phyloP scores from a whole-genome alignment of 2,797 vertebrate genomes.

The Pempheris klunzingeri region DNA sequence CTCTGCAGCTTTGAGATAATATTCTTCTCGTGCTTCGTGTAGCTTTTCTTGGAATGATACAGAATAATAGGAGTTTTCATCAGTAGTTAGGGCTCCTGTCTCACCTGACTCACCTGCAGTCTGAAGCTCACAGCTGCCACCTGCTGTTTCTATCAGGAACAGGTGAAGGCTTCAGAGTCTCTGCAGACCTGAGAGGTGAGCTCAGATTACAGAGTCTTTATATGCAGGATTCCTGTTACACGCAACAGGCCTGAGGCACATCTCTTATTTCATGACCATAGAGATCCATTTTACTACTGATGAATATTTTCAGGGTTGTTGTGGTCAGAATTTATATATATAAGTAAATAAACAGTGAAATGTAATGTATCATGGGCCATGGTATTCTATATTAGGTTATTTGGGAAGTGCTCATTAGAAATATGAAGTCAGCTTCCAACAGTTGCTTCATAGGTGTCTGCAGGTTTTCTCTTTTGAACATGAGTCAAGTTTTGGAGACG shows the following conservation, averaged over 20 bases:
- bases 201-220: constrained; percentile 10
- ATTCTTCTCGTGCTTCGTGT: not conserved
- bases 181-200: constrained; percentile 6
- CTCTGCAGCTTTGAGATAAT: not conserved
- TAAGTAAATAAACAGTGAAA: not conserved
- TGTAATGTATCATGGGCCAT: not conserved
- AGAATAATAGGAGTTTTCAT: not conserved
- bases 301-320: not conserved
- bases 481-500: constrained; percentile 47
- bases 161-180: constrained; percentile 42
- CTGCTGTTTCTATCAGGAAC: constrained; percentile 79
- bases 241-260: not conserved
- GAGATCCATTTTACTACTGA: not conserved
- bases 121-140: constrained; percentile 82
- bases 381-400: not conserved
- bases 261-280: not conserved
- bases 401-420: not conserved
- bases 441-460: constrained; percentile 11
- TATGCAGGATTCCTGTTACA: not conserved
- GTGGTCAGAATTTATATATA: not conserved
- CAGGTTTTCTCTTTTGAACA: constrained; percentile 40
- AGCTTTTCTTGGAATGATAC: not conserved
- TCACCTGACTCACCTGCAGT: constrained; percentile 64
- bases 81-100: not conserved
- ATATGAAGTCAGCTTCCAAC: not conserved